Evolutionary conservation across 1,140 invertebrate species (phyloP).

Genomic region (Antheraea mylitta): DNA sequence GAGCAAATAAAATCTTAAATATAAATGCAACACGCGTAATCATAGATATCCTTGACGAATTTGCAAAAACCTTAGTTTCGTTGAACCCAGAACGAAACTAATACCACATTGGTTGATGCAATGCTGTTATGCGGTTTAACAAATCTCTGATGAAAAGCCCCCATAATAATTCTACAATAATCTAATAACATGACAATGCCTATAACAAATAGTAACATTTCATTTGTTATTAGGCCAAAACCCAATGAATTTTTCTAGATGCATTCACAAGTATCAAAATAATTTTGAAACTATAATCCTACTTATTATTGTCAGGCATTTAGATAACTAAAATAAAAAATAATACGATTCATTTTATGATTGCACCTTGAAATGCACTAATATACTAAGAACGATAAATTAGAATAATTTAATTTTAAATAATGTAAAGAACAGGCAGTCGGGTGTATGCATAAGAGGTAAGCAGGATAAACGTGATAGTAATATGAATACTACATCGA

Average conservation of each 20-base stretch:
- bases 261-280: not conserved
- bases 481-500: not conserved
- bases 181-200: too few species aligned
- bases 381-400: not conserved
- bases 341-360: not conserved
- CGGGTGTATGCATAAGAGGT: not conserved
- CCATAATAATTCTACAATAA: too few species aligned
- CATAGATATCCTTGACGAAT: too few species aligned
- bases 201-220: too few species aligned
- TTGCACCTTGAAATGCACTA: not conserved
- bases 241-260: not conserved
- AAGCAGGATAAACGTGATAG: not conserved
- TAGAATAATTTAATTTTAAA: not conserved
- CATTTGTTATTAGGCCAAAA: not conserved
- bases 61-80: too few species aligned
- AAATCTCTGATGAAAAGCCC: too few species aligned
- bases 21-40: too few species aligned
- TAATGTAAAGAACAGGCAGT: not conserved
- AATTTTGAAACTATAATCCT: not conserved
- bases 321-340: not conserved
- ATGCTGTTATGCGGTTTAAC: too few species aligned
- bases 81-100: too few species aligned
- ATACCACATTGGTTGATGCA: too few species aligned
- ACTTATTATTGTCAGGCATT: not conserved
- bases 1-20: too few species aligned